A percentile compares a stretch with the other conserved stretches of the same genome.
Evolutionary conservation across 1,140 invertebrate genomes (phyloP).

Genomic region (Delia radicum): DNA sequence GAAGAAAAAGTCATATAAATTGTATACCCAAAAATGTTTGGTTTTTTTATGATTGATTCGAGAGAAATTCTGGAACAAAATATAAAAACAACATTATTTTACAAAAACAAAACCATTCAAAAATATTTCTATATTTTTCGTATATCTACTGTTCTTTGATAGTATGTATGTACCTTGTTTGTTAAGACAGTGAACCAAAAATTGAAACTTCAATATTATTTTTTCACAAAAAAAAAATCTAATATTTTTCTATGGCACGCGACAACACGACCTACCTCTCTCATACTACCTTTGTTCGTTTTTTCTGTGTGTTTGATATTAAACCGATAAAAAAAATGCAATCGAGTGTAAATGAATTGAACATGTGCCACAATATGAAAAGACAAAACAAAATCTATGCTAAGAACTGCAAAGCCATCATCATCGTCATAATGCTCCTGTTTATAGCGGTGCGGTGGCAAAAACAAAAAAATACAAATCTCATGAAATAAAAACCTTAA

Average conservation of each 20-base stretch:
- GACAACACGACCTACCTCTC: neutral
- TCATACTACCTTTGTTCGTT: neutral
- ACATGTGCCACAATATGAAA: neutral
- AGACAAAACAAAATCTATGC: neutral
- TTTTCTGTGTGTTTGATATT: neutral
- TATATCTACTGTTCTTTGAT: neutral
- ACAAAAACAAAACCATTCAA: neutral
- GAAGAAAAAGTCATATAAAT: neutral
- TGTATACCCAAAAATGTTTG: too few species aligned
- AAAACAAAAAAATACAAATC: neutral
- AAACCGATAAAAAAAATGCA: neutral
- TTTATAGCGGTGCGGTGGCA: neutral
- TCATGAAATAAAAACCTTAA: conserved; percentile 4
- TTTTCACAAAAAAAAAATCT: too few species aligned
- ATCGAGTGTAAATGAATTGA: neutral
- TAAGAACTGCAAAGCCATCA: neutral
- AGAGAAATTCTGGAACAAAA: neutral
- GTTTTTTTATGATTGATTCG: too few species aligned
- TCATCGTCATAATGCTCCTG: neutral
- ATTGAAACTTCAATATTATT: neutral
- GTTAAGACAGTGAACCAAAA: neutral
- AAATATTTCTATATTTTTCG: neutral
- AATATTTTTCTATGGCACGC: neutral
- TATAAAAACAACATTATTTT: neutral
- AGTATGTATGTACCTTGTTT: neutral